Evolutionary conservation across 1,140 invertebrate species (phyloP).

Genomic region (Portunus trituberculatus): DNA sequence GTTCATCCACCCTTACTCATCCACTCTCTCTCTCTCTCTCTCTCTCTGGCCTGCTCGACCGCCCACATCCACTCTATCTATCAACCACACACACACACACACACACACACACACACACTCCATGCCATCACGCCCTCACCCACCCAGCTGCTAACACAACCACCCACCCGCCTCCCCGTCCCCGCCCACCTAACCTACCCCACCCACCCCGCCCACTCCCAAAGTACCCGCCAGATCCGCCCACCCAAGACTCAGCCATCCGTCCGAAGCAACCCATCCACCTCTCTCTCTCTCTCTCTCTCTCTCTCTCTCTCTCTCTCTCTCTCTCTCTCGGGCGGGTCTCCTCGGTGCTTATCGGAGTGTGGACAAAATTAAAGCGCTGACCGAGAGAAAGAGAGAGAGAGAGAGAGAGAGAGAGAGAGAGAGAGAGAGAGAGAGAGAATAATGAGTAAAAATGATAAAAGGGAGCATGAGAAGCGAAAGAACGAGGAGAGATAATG

Average conservation of each 20-base stretch:
- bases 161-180: not conserved
- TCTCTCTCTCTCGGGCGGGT: not conserved
- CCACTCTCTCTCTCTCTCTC: not conserved
- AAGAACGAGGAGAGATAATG: not conserved
- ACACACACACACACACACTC: no score
- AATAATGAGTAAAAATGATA: no score
- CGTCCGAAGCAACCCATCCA: not conserved
- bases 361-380: slow-evolving; percentile 13
- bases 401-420: slow-evolving; percentile 34
- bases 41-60: not conserved
- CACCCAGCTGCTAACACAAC: not conserved
- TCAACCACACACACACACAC: not conserved
- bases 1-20: not conserved
- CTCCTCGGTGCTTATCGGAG: not conserved
- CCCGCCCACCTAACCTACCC: not conserved
- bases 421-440: slow-evolving; percentile 32
- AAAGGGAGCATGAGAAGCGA: not conserved
- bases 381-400: not conserved
- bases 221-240: not conserved
- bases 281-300: not conserved
- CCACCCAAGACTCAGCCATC: not conserved
- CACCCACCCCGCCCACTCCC: not conserved
- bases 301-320: not conserved
- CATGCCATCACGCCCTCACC: not conserved
- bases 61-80: no score